Evolutionary conservation across 2,888 invertebrate genomes (phyloP).

Genomic region (Barypeithes pellucidus): DNA sequence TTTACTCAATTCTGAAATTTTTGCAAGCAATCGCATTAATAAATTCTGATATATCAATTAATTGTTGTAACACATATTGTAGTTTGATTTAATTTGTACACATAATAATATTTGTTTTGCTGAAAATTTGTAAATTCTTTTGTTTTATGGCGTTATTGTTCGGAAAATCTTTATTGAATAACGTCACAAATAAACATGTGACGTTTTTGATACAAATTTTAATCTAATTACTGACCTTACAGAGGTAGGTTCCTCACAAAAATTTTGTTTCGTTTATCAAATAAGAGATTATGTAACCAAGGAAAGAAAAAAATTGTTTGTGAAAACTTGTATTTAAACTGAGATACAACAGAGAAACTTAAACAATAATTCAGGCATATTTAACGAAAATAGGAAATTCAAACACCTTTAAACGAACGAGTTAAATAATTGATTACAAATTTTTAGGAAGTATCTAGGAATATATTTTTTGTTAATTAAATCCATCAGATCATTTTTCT

Average conservation of each 20-base stretch:
- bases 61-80: background rate
- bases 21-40: background rate
- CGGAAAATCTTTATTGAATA: background rate
- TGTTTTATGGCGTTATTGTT: background rate
- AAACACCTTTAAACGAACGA: background rate
- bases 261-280: background rate
- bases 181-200: no score
- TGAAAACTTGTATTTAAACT: background rate
- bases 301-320: no score
- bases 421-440: background rate
- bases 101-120: background rate
- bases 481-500: no score
- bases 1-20: no score
- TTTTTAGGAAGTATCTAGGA: background rate
- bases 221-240: no score
- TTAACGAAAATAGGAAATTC: no score
- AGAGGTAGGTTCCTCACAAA: no score
- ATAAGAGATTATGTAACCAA: background rate
- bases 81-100: background rate
- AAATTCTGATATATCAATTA: no score
- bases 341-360: background rate
- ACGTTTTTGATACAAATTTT: background rate
- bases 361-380: no score
- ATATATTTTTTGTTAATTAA: background rate
- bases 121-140: background rate